Percentiles rank a stretch among this genome's conserved stretches.
These are phyloP conservation scores for Desoria tigrina DNA, from an alignment of 2,888 invertebrate species.

Conservation along the genomic window DNA sequence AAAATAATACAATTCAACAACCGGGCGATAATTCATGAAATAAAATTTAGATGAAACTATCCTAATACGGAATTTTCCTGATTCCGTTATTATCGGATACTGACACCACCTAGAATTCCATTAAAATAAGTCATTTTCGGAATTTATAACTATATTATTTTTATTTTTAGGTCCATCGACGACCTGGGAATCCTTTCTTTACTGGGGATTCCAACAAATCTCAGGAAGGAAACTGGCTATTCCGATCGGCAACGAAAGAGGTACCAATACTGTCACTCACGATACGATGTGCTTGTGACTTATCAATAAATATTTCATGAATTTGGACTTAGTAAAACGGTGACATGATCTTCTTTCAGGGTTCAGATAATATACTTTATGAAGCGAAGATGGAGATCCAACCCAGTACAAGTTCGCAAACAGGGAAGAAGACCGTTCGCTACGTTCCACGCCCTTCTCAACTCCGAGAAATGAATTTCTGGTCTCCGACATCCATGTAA, in stretches of 20 bases:
- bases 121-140: too few species aligned
- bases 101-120: too few species aligned
- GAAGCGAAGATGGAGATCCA: constrained; percentile 47
- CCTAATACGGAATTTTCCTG: too few species aligned
- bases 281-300: too few species aligned
- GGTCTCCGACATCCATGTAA: constrained; percentile 82
- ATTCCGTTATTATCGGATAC: too few species aligned
- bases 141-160: too few species aligned
- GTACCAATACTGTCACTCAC: too few species aligned
- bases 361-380: constrained; percentile 37
- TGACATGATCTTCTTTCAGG: neutral
- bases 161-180: constrained; percentile 38
- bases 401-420: constrained; percentile 33
- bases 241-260: constrained; percentile 37
- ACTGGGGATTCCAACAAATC: constrained; percentile 35
- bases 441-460: constrained; percentile 63
- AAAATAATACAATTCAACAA: too few species aligned
- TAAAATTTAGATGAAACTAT: too few species aligned
- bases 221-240: constrained; percentile 46
- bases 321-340: neutral
- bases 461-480: constrained; percentile 79
- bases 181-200: constrained; percentile 50
- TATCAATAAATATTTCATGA: neutral
- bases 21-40: too few species aligned
- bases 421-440: constrained; percentile 44